Base-by-base conservation (phyloP, 2,797 vertebrate genomes). In the Myioborus miniatus region DNA sequence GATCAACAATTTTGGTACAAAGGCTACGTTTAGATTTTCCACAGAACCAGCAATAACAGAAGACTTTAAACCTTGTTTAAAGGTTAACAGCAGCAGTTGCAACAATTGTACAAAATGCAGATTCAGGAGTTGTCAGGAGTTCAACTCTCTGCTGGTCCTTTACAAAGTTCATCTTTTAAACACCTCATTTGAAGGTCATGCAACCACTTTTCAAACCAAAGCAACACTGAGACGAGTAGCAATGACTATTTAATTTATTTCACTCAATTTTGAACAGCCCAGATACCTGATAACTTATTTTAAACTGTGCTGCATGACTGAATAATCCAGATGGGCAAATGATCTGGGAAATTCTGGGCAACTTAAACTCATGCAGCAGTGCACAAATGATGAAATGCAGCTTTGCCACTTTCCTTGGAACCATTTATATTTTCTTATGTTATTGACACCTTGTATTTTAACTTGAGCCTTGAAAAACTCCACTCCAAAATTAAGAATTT, bases 21-120 rank as follows among this genome's bases (percentile, higher is more conserved):
- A 91, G 93, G 90, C 87, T 91, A 43, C 32, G 0, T 49, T 93
- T 78, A 68, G 65, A 87, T 85, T 91, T 95, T 67, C 47, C 77
- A 76, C 49, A 91, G 59, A 85, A 46, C 15, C 59, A 86, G 65
- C 46, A 47, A 41, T 0, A 63, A 30, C 10, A 75, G 34, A 86
- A 95, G 85, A 96, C 95, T 96, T 96, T 95, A 96, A 96, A 96
- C 96, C 32, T 82, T 37, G 93, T 91, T 91, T 87, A 96, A 95
- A 94, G 90, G 95, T 96, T 93, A 97, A 95, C 72, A 88, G 22
- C 37, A 83, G 79, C 10, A 80, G 55, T 83, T 91, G 89, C 89
- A 90, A 50, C 79, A 83, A 70, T 74, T 64, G 34, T 23, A 83
- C 50, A 95, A 95, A 96, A 93, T 36, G 89, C 95, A 82, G 70